Base-by-base conservation (phyloP, 2,888 invertebrate genomes). In the Nipponacmea schrenckii region DNA sequence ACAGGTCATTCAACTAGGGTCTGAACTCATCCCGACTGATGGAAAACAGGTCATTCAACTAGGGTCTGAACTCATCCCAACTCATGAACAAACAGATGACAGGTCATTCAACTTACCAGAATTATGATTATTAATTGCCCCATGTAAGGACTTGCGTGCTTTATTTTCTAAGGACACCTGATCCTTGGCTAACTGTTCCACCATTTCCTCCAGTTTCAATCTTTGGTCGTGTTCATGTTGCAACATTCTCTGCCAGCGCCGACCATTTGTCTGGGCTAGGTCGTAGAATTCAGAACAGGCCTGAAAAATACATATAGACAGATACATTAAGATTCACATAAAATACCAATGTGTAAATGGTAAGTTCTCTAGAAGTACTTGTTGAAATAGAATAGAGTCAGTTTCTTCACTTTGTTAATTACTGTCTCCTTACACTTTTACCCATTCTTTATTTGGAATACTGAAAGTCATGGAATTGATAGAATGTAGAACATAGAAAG, bases 141-240 rank as follows among this genome's bases (percentile, higher is more conserved):
- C 39, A 44, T 81, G 77, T 69, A 84, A 75, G 10, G 84, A 83
- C 76, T 85, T 84, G 68, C 86, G 81, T 56, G 87, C 86, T 79
- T 87, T 84, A 89, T 96, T 94, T 90, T 99, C 99, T 79, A 99
- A 91, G 83, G 94, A 94, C 71, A 97, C 96, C 89, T 98, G 98
- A 88, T 99, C 99, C 80, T 96, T 93, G 17, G 99, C 99, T 76
- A 99, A 91, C 85, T 97, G 97, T 88, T 99, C 98, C 20, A 99
- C 96, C 91, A 99, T 96, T 86, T 97, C 97, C 77, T 88, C 87
- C 27, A 88, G 80, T 65, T 96, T 92, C 88, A 94, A 92, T 84
- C 97, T 93, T 90, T 98, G 97, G 80, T 98, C 97, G 27, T 97
- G 93, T 88, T 99, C 98, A 89, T 96, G 95, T 82, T 97, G 95